Base-by-base conservation (phyloP, 2,797 vertebrate species). In the Apodemus agrarius region DNA sequence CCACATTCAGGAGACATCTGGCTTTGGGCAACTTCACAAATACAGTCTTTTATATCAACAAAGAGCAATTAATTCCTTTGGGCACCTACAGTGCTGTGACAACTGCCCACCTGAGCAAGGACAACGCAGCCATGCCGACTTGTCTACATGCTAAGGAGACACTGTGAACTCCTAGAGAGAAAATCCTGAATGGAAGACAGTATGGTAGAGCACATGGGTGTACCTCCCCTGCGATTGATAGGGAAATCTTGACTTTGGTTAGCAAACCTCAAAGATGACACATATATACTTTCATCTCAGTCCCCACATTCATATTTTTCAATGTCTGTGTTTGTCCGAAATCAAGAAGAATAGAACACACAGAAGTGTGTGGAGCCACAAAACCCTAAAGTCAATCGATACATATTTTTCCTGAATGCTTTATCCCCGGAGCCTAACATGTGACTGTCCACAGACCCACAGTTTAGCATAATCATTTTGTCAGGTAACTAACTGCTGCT, bases 401-500 rank as follows among this genome's bases (percentile, higher is more conserved):
- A 31, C 24, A 75, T 80, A 61, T 76, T 83, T 91, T 31, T 43
- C 52, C 74, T 94, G 29, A 83, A 11, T 91, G 37, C 21, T 16
- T 0, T 76, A 93, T 93, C 21, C 81, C 63, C 40, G 54, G 57
- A 92, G 16, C 16, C 78, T 90, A 83, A 76, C 3, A 78, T 22
- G 43, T 67, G 16, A 37, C 43, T 87, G 3, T 0, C 17, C 29
- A 19, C 34, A 94, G 94, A 82, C 40, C 29, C 91, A 86, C 10
- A 34, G 91, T 97, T 92, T 92, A 37, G 86, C 88, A 67, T 52
- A 54, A 74, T 40, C 67, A 82, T 67, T 83, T 92, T 96, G 96
- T 19, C 34, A 87, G 86, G 37, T 76, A 61, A 96, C 90, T 96
- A 46, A 96, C 89, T 96, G 90, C 93, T 97, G 97, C 96, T 97